These are phyloP conservation scores for Protobothrops flavoviridis DNA, from an alignment of 2,113 vertebrate genomes.

Conservation along the genomic window DNA sequence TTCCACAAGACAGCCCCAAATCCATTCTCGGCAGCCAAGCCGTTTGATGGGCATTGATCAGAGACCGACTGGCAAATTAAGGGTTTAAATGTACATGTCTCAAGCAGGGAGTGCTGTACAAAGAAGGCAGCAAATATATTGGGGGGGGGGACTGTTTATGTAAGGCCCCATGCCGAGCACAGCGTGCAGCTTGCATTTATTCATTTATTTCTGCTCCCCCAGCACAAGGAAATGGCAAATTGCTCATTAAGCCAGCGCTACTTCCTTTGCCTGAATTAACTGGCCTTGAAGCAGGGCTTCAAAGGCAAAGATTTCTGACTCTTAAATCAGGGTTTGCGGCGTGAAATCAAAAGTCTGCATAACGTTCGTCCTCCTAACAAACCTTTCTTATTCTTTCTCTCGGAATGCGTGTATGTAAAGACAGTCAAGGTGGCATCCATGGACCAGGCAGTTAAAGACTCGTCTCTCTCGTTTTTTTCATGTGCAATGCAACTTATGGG, in stretches of 20 bases:
- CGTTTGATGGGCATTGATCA: neutral
- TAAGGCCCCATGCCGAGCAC: neutral
- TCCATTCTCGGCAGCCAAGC: neutral
- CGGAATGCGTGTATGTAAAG: neutral
- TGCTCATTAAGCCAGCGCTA: neutral
- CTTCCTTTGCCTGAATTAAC: neutral
- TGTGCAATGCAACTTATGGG: neutral
- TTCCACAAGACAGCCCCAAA: neutral
- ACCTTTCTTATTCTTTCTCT: neutral
- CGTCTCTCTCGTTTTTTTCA: neutral
- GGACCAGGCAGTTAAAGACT: neutral
- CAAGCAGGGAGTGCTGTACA: neutral
- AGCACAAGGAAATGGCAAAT: neutral
- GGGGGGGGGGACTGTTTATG: neutral
- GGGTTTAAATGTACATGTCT: neutral
- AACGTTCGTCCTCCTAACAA: neutral
- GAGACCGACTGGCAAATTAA: neutral
- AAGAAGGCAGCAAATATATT: neutral
- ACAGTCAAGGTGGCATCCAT: neutral
- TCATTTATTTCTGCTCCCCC: neutral
- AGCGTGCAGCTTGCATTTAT: neutral
- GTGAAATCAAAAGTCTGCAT: neutral
- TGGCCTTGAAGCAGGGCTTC: neutral
- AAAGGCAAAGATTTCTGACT: neutral
- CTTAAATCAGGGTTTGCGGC: neutral